Evolutionary conservation across 2,113 vertebrate species (phyloP).

Genomic region (Antechinus stuartii): DNA sequence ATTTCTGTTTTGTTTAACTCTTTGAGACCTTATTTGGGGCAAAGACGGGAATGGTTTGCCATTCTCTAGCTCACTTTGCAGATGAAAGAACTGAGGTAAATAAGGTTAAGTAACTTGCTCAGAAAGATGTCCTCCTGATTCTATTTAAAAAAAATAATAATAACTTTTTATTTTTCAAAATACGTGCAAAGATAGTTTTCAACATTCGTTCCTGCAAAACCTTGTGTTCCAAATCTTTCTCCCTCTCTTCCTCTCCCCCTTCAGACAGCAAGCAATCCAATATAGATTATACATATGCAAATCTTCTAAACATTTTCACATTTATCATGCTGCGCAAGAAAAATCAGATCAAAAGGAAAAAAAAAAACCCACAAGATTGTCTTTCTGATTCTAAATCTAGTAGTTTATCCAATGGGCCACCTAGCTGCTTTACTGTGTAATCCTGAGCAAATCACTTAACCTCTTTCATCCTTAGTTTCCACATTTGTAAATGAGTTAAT

Average conservation of each 20-base stretch:
- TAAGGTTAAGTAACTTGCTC: not conserved
- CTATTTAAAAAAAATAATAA: no score
- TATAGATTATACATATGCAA: no score
- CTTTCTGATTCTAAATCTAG: not conserved
- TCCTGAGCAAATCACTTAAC: not conserved
- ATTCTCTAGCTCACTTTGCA: not conserved
- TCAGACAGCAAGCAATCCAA: no score
- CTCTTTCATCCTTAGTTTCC: not conserved
- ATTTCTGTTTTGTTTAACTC: not conserved
- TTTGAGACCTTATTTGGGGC: not conserved
- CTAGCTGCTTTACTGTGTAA: not conserved
- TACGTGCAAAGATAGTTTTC: no score
- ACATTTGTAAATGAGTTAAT: not conserved
- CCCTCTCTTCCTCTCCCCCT: no score
- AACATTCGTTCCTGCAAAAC: no score
- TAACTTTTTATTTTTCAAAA: no score
- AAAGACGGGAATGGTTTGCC: not conserved
- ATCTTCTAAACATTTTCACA: no score
- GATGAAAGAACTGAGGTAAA: not conserved
- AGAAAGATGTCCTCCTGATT: not conserved
- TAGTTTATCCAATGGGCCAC: not conserved
- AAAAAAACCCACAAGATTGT: not conserved
- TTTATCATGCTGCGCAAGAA: no score
- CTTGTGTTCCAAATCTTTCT: no score
- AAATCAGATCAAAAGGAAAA: no score